A percentile compares a stretch with the other conserved stretches of the same genome.
phyloP scores from a whole-genome alignment of 2,113 vertebrate species.

The Zosterops borbonicus region DNA sequence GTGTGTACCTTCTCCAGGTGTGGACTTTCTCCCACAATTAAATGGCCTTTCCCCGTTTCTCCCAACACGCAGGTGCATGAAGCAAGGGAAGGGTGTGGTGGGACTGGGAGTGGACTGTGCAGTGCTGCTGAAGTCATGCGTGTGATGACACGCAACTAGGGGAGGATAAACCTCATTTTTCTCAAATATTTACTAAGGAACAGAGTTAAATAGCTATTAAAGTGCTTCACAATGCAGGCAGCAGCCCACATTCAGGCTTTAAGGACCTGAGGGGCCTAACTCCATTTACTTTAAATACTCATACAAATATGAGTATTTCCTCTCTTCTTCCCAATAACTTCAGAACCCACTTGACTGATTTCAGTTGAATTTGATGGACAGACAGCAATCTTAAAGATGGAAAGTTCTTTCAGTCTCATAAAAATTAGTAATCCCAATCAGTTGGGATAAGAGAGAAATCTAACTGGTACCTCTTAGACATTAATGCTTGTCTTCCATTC shows the following conservation, averaged over 20 bases:
- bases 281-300: neutral
- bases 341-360: neutral
- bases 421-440: neutral
- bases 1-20: neutral
- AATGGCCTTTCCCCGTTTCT: neutral
- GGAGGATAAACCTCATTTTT: neutral
- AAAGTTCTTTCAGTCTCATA: neutral
- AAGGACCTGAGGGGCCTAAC: neutral
- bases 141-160: neutral
- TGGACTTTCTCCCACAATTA: conserved; percentile 8
- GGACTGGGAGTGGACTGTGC: neutral
- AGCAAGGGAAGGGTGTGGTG: neutral
- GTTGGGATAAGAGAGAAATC: neutral
- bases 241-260: neutral
- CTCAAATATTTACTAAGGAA: neutral
- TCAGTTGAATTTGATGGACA: neutral
- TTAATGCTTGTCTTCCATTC: neutral
- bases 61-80: rapidly evolving
- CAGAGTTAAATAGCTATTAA: neutral
- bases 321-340: neutral
- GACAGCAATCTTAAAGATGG: neutral
- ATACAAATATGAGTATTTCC: neutral
- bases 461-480: neutral
- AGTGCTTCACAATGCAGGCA: neutral
- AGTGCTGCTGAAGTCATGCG: neutral